phyloP scores from a whole-genome alignment of 2,888 invertebrate species.

The Dynastes tityus region DNA sequence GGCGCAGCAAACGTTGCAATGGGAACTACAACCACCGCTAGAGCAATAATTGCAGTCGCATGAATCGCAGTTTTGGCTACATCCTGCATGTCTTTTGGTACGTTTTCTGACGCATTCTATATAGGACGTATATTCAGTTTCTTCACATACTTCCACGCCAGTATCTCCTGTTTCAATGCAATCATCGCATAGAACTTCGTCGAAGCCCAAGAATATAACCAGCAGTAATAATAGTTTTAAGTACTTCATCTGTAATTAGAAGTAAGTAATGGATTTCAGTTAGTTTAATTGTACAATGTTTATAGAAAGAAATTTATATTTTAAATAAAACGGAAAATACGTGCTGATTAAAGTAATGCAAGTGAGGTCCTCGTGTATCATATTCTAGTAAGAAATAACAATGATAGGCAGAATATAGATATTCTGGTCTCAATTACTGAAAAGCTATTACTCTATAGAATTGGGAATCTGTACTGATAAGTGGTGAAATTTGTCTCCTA shows the following conservation, averaged over 20 bases:
- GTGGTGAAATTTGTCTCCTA: no score
- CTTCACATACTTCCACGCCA: slow-evolving; percentile 24
- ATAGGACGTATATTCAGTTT: slow-evolving; percentile 44
- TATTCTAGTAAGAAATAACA: no score
- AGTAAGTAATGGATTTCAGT: neutral
- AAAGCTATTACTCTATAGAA: no score
- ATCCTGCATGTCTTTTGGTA: slow-evolving; percentile 22
- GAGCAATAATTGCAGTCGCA: slow-evolving; percentile 46
- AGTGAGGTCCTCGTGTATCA: no score
- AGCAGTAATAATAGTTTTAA: slow-evolving; percentile 8
- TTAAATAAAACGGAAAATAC: no score
- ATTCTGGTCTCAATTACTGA: no score
- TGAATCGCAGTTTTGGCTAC: slow-evolving; percentile 38
- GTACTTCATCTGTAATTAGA: slow-evolving; percentile 30
- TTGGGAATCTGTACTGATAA: no score
- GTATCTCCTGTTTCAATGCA: slow-evolving; percentile 20
- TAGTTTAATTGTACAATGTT: no score
- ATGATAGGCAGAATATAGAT: no score
- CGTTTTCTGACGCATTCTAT: slow-evolving; percentile 45
- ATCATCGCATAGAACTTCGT: slow-evolving; percentile 18
- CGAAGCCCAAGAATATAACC: neutral
- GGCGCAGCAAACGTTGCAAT: slow-evolving; percentile 62
- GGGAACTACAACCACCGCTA: slow-evolving; percentile 57
- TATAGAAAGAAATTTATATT: no score
- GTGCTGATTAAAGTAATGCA: neutral